These are phyloP conservation scores for Acleris literana DNA, from an alignment of 2,888 invertebrate genomes.

Conservation along the genomic window DNA sequence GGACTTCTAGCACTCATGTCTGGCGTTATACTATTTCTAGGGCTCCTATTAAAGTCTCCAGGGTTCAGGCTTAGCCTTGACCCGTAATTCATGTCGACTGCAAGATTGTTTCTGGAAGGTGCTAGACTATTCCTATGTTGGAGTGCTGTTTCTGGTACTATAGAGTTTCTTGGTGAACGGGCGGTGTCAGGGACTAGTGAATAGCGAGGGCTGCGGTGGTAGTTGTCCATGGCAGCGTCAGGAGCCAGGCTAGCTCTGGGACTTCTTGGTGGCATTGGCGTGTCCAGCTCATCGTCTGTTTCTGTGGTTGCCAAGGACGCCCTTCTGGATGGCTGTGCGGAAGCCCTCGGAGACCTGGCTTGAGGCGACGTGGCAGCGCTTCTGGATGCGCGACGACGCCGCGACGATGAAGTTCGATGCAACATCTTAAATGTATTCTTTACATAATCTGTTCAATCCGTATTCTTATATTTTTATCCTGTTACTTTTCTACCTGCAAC, in stretches of 20 bases:
- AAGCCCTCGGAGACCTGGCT: slow-evolving; percentile 78
- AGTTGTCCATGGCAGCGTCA: slow-evolving; percentile 76
- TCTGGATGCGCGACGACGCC: slow-evolving; percentile 86
- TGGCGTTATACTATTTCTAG: slow-evolving; percentile 77
- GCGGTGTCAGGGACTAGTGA: slow-evolving; percentile 79
- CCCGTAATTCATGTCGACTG: slow-evolving; percentile 82
- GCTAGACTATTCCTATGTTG: slow-evolving; percentile 82
- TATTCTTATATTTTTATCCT: not conserved
- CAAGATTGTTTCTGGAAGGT: slow-evolving; percentile 85
- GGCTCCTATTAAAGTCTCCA: slow-evolving; percentile 80
- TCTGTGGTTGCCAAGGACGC: slow-evolving; percentile 86
- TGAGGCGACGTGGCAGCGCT: slow-evolving; percentile 87
- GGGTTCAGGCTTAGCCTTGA: slow-evolving; percentile 83
- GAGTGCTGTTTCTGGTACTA: slow-evolving; percentile 83
- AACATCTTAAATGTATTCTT: slow-evolving; percentile 77
- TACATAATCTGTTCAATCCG: slow-evolving; percentile 22
- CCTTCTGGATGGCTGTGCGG: slow-evolving; percentile 75
- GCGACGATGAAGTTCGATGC: slow-evolving; percentile 86
- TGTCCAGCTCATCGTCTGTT: slow-evolving; percentile 83
- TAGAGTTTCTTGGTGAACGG: slow-evolving; percentile 85
- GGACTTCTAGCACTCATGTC: slow-evolving; percentile 81
- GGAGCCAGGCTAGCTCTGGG: slow-evolving; percentile 85
- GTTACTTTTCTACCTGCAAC: slow-evolving; percentile 17
- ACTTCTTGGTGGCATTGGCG: slow-evolving; percentile 71
- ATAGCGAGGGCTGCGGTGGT: slow-evolving; percentile 82